These are phyloP conservation scores for Argyresthia albistria DNA, from an alignment of 2,888 invertebrate species.

Conservation along the genomic window DNA sequence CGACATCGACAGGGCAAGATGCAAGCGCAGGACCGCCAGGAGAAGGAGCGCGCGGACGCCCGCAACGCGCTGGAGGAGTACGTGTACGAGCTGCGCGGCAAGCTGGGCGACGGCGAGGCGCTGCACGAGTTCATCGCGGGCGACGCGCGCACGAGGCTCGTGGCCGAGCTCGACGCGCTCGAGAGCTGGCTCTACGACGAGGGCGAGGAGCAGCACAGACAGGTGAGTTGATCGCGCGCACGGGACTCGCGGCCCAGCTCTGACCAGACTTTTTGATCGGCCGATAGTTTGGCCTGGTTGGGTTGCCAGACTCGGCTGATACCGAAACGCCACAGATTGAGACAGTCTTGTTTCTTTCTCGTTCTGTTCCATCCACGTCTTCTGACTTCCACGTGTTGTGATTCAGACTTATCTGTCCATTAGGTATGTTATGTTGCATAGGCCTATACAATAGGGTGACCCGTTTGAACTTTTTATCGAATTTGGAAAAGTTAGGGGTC, in stretches of 20 bases:
- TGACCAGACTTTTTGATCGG: too few species aligned
- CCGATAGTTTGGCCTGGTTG: too few species aligned
- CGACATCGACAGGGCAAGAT: constrained; percentile 76
- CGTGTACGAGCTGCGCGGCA: constrained; percentile 95
- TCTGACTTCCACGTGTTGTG: too few species aligned
- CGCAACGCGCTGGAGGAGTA: constrained; percentile 98
- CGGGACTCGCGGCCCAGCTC: constrained; percentile 50
- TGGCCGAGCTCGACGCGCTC: constrained; percentile 82
- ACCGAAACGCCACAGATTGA: too few species aligned
- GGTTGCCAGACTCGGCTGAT: too few species aligned
- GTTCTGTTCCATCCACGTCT: too few species aligned
- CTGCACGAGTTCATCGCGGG: constrained; percentile 84
- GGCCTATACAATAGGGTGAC: too few species aligned
- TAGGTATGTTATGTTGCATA: too few species aligned
- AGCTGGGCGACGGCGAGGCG: constrained; percentile 83
- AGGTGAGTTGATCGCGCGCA: constrained; percentile 37
- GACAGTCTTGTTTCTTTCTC: too few species aligned
- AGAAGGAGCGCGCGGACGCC: constrained; percentile 95
- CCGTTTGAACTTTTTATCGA: too few species aligned
- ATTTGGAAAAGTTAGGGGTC: too few species aligned
- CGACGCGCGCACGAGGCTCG: constrained; percentile 75
- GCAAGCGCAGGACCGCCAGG: constrained; percentile 89
- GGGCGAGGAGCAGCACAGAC: constrained; percentile 92
- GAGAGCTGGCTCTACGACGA: constrained; percentile 98
- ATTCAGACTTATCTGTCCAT: too few species aligned